These are phyloP conservation scores for Egretta garzetta DNA, from an alignment of 2,113 vertebrate species.

Conservation along the genomic window DNA sequence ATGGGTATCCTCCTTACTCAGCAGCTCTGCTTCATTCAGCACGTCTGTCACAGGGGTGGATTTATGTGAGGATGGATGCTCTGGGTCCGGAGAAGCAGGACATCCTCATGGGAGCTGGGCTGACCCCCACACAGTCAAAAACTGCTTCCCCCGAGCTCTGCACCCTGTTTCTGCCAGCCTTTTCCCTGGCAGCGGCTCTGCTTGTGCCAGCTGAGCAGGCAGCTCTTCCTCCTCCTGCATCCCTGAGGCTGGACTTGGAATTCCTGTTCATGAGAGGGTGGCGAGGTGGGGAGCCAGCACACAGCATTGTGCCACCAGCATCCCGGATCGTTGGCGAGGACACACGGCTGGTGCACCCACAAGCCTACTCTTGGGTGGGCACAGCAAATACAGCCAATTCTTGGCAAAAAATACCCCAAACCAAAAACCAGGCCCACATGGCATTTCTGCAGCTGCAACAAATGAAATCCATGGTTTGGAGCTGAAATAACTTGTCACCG, in stretches of 20 bases:
- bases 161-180: background rate
- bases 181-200: background rate
- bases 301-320: accelerated
- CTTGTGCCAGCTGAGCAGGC: background rate
- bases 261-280: background rate
- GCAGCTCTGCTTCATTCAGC: background rate
- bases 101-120: accelerated
- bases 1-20: background rate
- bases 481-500: background rate
- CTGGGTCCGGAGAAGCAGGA: background rate
- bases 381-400: background rate
- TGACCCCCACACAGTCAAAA: background rate
- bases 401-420: background rate
- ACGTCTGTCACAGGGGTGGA: background rate
- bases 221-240: background rate
- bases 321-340: accelerated
- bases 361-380: background rate
- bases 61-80: background rate
- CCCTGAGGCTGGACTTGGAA: background rate
- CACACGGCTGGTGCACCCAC: background rate
- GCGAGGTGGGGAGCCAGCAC: background rate
- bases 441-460: background rate
- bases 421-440: background rate
- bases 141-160: background rate
- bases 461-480: background rate